Evolutionary conservation across 2,888 invertebrate species (phyloP).

Genomic region (Scaptomyza parva): DNA sequence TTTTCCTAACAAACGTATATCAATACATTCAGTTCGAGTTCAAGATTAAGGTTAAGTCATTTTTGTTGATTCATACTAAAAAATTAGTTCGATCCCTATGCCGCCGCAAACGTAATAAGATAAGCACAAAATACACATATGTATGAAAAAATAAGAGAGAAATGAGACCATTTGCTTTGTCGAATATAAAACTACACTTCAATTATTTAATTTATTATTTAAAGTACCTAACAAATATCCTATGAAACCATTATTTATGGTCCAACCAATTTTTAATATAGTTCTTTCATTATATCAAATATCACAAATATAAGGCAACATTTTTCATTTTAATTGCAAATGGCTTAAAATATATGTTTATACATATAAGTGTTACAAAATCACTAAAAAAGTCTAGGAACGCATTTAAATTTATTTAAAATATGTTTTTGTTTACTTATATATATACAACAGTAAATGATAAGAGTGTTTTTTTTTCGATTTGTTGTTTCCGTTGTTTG

Average conservation of each 20-base stretch:
- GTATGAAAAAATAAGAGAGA: not conserved
- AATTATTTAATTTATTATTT: no score
- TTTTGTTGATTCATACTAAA: conserved; percentile 34
- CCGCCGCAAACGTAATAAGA: not conserved
- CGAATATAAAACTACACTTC: conserved; percentile 10
- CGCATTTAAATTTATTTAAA: not conserved
- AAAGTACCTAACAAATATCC: no score
- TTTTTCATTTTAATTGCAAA: no score
- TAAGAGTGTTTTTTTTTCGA: conserved; percentile 2
- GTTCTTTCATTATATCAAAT: no score
- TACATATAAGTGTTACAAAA: not conserved
- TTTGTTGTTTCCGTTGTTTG: conserved; percentile 36
- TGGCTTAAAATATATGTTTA: not conserved
- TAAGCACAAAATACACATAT: conserved; percentile 1
- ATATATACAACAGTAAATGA: not conserved
- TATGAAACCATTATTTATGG: no score
- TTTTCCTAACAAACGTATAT: not conserved
- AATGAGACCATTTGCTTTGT: not conserved
- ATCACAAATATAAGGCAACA: no score
- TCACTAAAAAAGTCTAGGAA: no score
- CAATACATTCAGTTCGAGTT: conserved; percentile 15
- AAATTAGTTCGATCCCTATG: conserved; percentile 20
- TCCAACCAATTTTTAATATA: no score
- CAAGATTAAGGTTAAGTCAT: conserved; percentile 29
- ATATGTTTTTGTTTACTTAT: not conserved